Base-by-base conservation (phyloP, 1,140 invertebrate species). In the Stenopsyche tienmushanensis region DNA sequence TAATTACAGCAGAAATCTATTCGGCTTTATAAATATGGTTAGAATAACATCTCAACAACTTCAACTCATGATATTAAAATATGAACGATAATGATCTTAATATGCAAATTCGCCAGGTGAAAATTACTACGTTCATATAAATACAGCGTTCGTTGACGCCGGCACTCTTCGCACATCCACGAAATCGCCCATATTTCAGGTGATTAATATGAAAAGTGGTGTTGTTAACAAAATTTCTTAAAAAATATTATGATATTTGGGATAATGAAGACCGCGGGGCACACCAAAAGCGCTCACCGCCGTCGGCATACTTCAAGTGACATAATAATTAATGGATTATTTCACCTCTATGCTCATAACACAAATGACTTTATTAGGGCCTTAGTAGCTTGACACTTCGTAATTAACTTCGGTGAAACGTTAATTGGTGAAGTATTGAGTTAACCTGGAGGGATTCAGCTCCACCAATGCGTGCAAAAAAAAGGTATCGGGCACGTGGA, bases 361-460 rank as follows among this genome's bases (percentile, higher is more conserved):
- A 65, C 67, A 65, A 62, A 69, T 65, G 52, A 54, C 58, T 69
- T 69, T 69, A 69, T 69, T 69, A 65, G 53, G 67, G 58, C 42
- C 42, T 17, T 52, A 29, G 39, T 62, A 62, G 29, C 62, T 62
- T 65, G 67, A 65, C 63, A 69, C 57, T 55, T 52, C 42, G 20
- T 65, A 69, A 69, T 69, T 69, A 69, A 65, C n/a, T 53, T 45
- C 25, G 58, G 62, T 68, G 20, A 29, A 50, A 63, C 45, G 47
- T 60, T 68, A 68, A 64, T 68, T 68, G 66, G 55, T 52, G 25
- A 26, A 29, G 5, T 5, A 45, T 18, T 45, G 17, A 45, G 17
- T 34, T 34, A 34, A 34, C 29, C 29, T 7, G 17, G 3, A 18
- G 13, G 29, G 13, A 39, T 39, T 39, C 29, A 13, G 29, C 7